Evolutionary conservation across 2,113 vertebrate genomes (phyloP), one percentile per base, ranked within the genome.

Genomic region (Carassius gibelio): DNA sequence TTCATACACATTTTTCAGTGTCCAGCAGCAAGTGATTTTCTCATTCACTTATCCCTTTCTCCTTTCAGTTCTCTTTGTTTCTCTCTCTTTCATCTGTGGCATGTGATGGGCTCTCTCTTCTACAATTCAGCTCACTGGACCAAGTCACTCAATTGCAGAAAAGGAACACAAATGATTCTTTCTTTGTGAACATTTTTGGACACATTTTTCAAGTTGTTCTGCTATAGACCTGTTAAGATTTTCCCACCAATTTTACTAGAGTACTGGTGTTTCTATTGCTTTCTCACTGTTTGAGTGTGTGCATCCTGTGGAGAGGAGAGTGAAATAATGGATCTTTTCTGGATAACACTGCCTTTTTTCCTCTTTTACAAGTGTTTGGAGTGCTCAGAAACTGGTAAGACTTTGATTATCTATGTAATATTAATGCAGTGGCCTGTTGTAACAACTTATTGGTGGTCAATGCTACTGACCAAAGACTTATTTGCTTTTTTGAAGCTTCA

Each of bases 1-100:
- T 64, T 87, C 62, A 77, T 57, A 36, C 64, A 42, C 10, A 75
- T 52, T 81, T 87, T 86, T 81, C 85, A 64, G 48, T 57, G 85
- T 76, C 84, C 48, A 83, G 85, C 82, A 78, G 62, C 87, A 62
- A 15, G 57, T n/a, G 82, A 88, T 88, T 87, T 88, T 86, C 71
- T 84, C 85, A 55, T 57, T 80, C 85, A 59, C 82, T 87, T 59
- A 66, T 72, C 74, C 21, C 69, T 79, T 81, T 84, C 62, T 77
- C 68, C 52, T 79, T 62, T 88, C 69, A 48, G 30, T 36, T 62
- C 59, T 26, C 21, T 26, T 26, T 66, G 23, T 50, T 61, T 69
- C 30, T 48, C 48, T 84, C 68, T 17, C 57, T 61, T 61, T 62
- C 15, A 2, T 42, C 3, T 79, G 19, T 61, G 34, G 4, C 55